A percentile compares a stretch with the other conserved stretches of the same genome.
Evolutionary conservation across 1,140 invertebrate species (phyloP).

Genomic region (Apis dorsata): DNA sequence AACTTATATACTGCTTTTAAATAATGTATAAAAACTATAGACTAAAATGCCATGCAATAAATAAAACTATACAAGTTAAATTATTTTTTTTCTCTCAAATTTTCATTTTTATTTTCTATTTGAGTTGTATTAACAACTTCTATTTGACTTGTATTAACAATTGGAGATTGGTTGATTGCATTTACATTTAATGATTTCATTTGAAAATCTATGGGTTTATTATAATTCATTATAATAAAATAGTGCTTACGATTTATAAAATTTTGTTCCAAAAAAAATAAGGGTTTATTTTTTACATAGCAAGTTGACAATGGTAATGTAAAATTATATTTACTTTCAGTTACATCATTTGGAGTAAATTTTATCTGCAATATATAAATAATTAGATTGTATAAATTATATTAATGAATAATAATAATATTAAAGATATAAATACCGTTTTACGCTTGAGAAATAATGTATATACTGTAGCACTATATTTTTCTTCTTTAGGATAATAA

Average conservation of each 20-base stretch:
- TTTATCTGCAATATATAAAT: constrained; percentile 85
- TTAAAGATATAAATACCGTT: constrained; percentile 37
- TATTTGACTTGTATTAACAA: not conserved
- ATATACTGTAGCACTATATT: constrained; percentile 40
- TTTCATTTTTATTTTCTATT: constrained; percentile 36
- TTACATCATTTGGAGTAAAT: constrained; percentile 88
- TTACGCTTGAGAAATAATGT: not conserved
- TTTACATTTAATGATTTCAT: constrained; percentile 61
- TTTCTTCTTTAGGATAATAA: constrained; percentile 82
- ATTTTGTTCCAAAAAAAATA: constrained; percentile 87
- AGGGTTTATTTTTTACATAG: constrained; percentile 83
- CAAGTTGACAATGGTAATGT: constrained; percentile 90
- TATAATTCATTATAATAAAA: constrained; percentile 92
- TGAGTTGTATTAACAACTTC: not conserved
- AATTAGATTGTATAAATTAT: not conserved
- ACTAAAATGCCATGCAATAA: constrained; percentile 59
- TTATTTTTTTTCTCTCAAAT: constrained; percentile 18
- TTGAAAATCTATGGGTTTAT: constrained; percentile 93
- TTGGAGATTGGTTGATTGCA: not conserved
- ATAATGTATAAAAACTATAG: constrained; percentile 48
- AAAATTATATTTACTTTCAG: constrained; percentile 85
- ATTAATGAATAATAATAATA: constrained; percentile 66
- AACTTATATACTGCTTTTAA: constrained; percentile 47
- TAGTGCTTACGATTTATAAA: constrained; percentile 89
- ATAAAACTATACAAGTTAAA: constrained; percentile 28